Evolutionary conservation across 1,140 invertebrate genomes (phyloP), one percentile per base, ranked within the genome.

Genomic region (Neodiprion pinetum): DNA sequence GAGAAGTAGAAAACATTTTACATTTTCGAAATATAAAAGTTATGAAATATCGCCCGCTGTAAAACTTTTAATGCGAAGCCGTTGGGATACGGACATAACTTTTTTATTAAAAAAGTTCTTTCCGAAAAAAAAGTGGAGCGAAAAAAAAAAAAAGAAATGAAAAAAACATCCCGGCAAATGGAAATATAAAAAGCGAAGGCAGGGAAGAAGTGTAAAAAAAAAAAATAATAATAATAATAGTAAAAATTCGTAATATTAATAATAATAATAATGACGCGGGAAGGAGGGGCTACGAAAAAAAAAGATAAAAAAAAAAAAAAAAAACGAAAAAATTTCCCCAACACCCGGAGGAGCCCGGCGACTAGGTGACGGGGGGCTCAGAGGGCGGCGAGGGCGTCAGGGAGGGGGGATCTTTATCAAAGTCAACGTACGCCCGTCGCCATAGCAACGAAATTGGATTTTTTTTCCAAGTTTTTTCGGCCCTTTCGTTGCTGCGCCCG

Each of bases 371-470:
- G 67, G 67, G 17, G 17, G 21, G 67, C 11, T 68, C 66, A 47
- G 73, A 47, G 17, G 40, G 75, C 21, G 75, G 80, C 71, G 80
- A 79, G 76, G 80, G 80, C 75, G 72, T 78, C 80, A 80, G 78
- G 12, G 17, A 23, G 21, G 80, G 79, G 80, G 83, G 83, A 85
- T 86, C 85, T 87, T 85, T 85, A 87, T 87, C 86, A 87, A 88
- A 87, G 85, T 87, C 86, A 85, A 87, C 85, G 86, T 85, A 85
- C 83, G 85, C 84, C 82, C 83, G 85, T 88, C 85, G 80, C 81
- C 85, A 87, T 88, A 81, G 87, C 86, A 87, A 87, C 86, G 82
- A 88, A 88, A 88, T 88, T 88, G 86, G 85, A 87, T 87, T 87
- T 88, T 87, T 86, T 88, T 86, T 83, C 83, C 76, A 87, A 86